Conservation (phyloP, 2,113 vertebrate genomes). For the Hiodon alosoides region DNA sequence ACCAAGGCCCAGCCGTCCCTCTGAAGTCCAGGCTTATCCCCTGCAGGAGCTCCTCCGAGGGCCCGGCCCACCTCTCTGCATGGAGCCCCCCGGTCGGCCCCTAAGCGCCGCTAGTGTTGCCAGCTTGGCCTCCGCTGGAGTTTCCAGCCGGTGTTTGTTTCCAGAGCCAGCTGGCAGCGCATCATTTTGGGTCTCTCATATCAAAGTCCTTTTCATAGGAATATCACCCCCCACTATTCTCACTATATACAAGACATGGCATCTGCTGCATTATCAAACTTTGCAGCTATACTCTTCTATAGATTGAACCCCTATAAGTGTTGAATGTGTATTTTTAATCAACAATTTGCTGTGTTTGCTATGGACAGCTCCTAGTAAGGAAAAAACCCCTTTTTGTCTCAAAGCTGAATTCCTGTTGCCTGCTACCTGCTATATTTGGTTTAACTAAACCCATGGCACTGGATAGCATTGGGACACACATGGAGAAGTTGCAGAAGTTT, state of each 20-base stretch:
- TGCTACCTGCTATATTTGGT: too few species aligned
- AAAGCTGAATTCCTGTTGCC: too few species aligned
- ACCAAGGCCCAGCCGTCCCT: constrained; percentile 17
- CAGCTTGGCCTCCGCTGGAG: constrained; percentile 32
- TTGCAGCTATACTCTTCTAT: too few species aligned
- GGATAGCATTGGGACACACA: too few species aligned
- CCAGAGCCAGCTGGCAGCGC: constrained; percentile 38
- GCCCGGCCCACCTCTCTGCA: background rate
- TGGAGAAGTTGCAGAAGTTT: too few species aligned
- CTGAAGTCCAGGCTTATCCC: constrained; percentile 22
- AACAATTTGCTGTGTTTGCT: too few species aligned
- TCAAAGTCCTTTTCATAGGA: constrained; percentile 23
- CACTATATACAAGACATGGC: constrained; percentile 13
- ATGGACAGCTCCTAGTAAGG: too few species aligned
- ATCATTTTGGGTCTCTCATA: constrained; percentile 12
- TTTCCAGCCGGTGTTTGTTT: constrained; percentile 28
- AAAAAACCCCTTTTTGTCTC: too few species aligned
- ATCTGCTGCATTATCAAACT: background rate
- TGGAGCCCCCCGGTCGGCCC: constrained; percentile 37
- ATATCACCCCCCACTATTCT: constrained; percentile 22
- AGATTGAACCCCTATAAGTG: too few species aligned
- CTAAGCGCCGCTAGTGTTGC: constrained; percentile 37
- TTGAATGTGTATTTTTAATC: too few species aligned
- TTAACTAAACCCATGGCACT: too few species aligned
- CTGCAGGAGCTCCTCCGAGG: constrained; percentile 5